Base-by-base conservation (phyloP, 2,113 vertebrate species). In the Baryphthengus martii region DNA sequence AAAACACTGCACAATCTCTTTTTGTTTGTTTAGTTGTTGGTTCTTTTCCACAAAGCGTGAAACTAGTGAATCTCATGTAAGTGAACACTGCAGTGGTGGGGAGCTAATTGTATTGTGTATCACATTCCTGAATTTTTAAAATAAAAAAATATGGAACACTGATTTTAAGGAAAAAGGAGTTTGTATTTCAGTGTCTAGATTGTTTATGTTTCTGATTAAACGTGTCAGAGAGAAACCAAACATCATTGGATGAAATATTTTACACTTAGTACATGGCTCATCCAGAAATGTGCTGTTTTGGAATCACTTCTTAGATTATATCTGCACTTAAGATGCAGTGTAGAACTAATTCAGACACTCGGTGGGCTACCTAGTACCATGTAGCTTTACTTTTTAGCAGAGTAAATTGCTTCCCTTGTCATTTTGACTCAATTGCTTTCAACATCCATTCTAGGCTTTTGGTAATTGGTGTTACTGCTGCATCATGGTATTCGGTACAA, bases 51-150 rank as follows among this genome's bases (percentile, higher is more conserved):
- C 85, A 88, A 85, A 86, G 80, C 72, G 86, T 84, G 63, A 94
- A 94, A 81, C 59, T 85, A 71, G 81, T 89, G 74, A 58, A 81
- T 96, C 78, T 96, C 82, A 58, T 95, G 74, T 95, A 79, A 84
- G 77, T 91, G 62, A 96, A 86, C 42, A 86, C 79, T 93, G 85
- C 93, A 95, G 70, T 86, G 87, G 70, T 92, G 92, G 94, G 93
- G 68, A 97, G 89, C 73, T 85, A 78, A 96, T 83, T 97, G 82
- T 96, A 96, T 88, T 96, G 92, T 87, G 79, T 81, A 93, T 94
- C 95, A 94, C 97, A 97, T 95, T 96, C 83, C 96, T 95, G 90
- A 91, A 80, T 74, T 94, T 96, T 91, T 90, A 67, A 96, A 95
- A 76, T 91, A 94, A 93, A 55, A 70, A 58, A 71, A 55, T 58